Conservation (phyloP, 1,140 invertebrate genomes). For the Harlomillsia oculata region DNA sequence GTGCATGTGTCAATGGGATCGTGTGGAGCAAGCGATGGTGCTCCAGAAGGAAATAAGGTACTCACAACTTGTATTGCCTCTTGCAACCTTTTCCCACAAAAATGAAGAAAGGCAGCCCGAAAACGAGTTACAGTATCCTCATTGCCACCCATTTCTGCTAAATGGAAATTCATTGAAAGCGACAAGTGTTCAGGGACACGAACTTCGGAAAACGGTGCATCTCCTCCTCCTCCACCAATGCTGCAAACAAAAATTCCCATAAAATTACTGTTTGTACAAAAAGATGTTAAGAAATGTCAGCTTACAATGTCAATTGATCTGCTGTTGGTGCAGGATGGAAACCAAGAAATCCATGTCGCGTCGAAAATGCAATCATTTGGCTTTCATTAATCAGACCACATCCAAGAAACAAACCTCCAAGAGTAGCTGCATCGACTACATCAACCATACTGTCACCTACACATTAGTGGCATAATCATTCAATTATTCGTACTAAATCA, state of each 20-base stretch:
- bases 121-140: conserved; percentile 32
- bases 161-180: conserved; percentile 21
- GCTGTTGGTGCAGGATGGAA: too few species aligned
- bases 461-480: not conserved
- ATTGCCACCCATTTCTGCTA: not conserved
- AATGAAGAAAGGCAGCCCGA: conserved; percentile 31
- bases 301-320: too few species aligned
- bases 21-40: conserved; percentile 15
- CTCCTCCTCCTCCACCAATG: too few species aligned
- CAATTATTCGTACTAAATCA: not conserved
- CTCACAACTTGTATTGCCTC: conserved; percentile 56
- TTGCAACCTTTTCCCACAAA: conserved; percentile 35
- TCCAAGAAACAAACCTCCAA: conserved; percentile 28
- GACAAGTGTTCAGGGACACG: conserved; percentile 29
- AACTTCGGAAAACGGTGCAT: conserved; percentile 21
- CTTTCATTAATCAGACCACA: conserved; percentile 13
- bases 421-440: conserved; percentile 2
- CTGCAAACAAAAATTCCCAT: too few species aligned
- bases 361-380: too few species aligned
- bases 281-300: too few species aligned
- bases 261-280: too few species aligned
- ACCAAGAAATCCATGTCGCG: too few species aligned
- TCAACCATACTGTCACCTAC: conserved; percentile 10
- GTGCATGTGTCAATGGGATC: conserved; percentile 30
- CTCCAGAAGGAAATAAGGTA: conserved; percentile 54